phyloP scores from a whole-genome alignment of 2,797 vertebrate species.

The Iguana delicatissima region DNA sequence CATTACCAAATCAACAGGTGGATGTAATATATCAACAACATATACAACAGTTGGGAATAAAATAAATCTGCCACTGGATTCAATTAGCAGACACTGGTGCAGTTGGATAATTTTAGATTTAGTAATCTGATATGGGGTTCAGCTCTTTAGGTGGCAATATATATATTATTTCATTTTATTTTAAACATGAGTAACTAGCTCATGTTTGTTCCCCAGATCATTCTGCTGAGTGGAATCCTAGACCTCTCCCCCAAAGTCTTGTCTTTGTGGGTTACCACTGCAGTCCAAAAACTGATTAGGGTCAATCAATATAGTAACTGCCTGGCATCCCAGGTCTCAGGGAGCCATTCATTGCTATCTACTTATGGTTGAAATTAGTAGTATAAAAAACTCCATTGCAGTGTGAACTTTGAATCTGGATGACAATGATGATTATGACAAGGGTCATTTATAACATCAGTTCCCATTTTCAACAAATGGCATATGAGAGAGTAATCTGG shows the following conservation, averaged over 20 bases:
- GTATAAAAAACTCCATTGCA: too few relatives aligned
- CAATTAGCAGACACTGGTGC: not conserved
- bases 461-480: not conserved
- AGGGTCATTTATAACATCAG: not conserved
- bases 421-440: not conserved
- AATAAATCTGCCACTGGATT: not conserved
- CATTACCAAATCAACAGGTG: not conserved
- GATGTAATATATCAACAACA: not conserved
- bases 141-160: not conserved
- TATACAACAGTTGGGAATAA: not conserved
- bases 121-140: not conserved
- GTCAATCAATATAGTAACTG: too few relatives aligned
- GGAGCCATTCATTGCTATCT: not conserved
- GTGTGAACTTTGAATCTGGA: too few relatives aligned
- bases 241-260: not conserved
- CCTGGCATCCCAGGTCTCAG: too few relatives aligned
- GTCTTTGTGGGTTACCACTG: not conserved
- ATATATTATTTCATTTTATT: too few relatives aligned
- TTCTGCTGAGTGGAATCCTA: not conserved
- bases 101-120: not conserved
- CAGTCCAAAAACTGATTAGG: too few relatives aligned
- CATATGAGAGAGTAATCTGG: not conserved
- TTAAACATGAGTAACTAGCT: not conserved
- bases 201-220: not conserved
- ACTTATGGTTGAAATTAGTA: not conserved